Evolutionary conservation across 2,113 vertebrate species (phyloP).

Genomic region (Onychostoma macrolepis): DNA sequence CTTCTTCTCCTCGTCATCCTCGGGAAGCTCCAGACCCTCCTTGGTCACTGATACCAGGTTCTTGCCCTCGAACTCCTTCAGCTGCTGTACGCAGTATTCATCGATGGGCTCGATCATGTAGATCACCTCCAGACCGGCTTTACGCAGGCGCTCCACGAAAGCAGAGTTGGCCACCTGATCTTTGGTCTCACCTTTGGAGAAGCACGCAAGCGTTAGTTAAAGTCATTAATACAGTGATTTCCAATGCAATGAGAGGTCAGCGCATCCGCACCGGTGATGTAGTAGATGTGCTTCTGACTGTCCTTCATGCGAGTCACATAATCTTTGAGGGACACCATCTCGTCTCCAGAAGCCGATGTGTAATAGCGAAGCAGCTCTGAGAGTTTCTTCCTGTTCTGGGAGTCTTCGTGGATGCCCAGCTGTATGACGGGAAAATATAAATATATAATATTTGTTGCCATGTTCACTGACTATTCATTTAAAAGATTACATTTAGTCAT

Average conservation of each 20-base stretch:
- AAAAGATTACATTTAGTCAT: too few species aligned
- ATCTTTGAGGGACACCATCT: constrained; percentile 96
- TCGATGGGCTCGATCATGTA: constrained; percentile 86
- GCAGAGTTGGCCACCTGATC: constrained; percentile 83
- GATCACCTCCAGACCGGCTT: constrained; percentile 80
- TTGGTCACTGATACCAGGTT: constrained; percentile 82
- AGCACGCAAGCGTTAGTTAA: background rate
- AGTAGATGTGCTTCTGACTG: constrained; percentile 96
- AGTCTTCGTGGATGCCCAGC: constrained; percentile 97
- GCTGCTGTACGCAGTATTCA: constrained; percentile 83
- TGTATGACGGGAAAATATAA: constrained; percentile 51
- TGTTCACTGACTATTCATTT: too few species aligned
- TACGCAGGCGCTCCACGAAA: constrained; percentile 80
- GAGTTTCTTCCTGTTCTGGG: constrained; percentile 94
- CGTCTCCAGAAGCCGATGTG: constrained; percentile 92
- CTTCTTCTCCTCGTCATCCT: constrained; percentile 81
- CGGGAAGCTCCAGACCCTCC: constrained; percentile 82
- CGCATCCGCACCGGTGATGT: constrained; percentile 86
- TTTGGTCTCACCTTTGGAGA: constrained; percentile 76
- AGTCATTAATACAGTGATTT: background rate
- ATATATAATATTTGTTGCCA: too few species aligned
- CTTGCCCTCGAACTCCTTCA: constrained; percentile 82
- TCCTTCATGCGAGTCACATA: constrained; percentile 97
- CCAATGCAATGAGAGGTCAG: too few species aligned
- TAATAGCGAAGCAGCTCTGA: constrained; percentile 91